phyloP scores from a whole-genome alignment of 1,140 invertebrate genomes.

The Antheraea mylitta region DNA sequence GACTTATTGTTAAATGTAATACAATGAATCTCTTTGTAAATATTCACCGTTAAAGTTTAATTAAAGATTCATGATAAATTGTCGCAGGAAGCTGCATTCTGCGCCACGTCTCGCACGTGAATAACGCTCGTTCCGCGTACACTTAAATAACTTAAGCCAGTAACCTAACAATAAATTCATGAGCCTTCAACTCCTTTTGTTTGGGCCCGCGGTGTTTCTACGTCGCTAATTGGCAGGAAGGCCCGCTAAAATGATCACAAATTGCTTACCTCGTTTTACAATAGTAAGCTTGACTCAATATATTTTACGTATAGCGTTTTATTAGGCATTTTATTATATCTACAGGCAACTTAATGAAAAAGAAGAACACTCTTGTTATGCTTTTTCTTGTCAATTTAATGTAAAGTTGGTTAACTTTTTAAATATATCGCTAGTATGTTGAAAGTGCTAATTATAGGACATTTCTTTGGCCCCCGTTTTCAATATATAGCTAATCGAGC shows the following conservation, averaged over 20 bases:
- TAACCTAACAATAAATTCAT: conserved; percentile 75
- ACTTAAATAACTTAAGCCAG: conserved; percentile 76
- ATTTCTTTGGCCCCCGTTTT: too few species aligned
- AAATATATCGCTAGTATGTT: too few species aligned
- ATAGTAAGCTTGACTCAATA: background rate
- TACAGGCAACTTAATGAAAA: too few species aligned
- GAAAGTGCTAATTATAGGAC: too few species aligned
- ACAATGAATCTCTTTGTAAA: conserved; percentile 50
- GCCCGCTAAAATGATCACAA: conserved; percentile 58
- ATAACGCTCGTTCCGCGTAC: conserved; percentile 64
- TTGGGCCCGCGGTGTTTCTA: conserved; percentile 47
- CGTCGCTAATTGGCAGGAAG: conserved; percentile 71
- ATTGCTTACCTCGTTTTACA: conserved; percentile 21
- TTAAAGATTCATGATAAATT: conserved; percentile 78
- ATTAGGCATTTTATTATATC: too few species aligned
- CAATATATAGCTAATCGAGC: too few species aligned
- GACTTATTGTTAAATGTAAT: conserved; percentile 52
- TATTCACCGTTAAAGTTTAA: conserved; percentile 73
- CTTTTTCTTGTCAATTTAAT: too few species aligned
- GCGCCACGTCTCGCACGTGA: conserved; percentile 63
- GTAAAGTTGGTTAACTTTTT: too few species aligned
- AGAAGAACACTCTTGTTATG: too few species aligned
- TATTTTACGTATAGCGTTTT: background rate
- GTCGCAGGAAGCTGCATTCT: conserved; percentile 72
- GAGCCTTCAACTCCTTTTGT: conserved; percentile 62